phyloP scores from a whole-genome alignment of 1,140 invertebrate species.

The Drosophila nebulosa region DNA sequence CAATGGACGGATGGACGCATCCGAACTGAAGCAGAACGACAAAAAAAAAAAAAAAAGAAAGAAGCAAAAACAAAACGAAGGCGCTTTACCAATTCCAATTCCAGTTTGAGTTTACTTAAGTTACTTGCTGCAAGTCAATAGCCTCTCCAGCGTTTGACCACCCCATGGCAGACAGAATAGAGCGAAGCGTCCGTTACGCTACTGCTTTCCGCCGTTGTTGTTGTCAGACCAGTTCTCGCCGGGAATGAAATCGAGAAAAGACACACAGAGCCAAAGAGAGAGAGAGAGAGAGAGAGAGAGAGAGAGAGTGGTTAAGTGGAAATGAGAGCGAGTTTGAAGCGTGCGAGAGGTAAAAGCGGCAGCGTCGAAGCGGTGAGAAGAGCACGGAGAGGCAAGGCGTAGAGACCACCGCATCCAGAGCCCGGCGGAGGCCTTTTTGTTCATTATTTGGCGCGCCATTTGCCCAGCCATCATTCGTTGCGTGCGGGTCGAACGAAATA shows the following conservation, averaged over 20 bases:
- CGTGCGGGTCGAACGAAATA: constrained; percentile 54
- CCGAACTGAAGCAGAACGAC: constrained; percentile 34
- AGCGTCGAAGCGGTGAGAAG: too few species aligned
- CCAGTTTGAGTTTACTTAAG: constrained; percentile 47
- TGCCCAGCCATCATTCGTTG: constrained; percentile 63
- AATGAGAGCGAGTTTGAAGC: not conserved
- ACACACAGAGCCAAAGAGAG: constrained; percentile 4
- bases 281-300: constrained; percentile 12
- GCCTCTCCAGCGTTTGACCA: constrained; percentile 38
- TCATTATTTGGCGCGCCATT: constrained; percentile 70
- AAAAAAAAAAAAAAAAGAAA: constrained; percentile 20
- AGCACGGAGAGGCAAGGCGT: not conserved
- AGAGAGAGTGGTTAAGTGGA: too few species aligned
- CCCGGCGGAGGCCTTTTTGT: constrained; percentile 57
- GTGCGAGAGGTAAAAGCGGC: not conserved
- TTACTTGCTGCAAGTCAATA: constrained; percentile 60
- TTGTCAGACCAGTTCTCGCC: constrained; percentile 40
- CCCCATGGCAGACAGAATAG: constrained; percentile 20
- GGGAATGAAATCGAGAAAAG: constrained; percentile 3
- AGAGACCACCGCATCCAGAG: constrained; percentile 45
- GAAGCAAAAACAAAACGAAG: constrained; percentile 28
- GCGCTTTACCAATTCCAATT: constrained; percentile 44
- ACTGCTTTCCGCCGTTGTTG: not conserved
- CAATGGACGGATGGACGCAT: constrained; percentile 6
- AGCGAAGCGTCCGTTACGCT: not conserved